Conservation (phyloP, 2,797 vertebrate genomes). For the Scarus forsteni region DNA sequence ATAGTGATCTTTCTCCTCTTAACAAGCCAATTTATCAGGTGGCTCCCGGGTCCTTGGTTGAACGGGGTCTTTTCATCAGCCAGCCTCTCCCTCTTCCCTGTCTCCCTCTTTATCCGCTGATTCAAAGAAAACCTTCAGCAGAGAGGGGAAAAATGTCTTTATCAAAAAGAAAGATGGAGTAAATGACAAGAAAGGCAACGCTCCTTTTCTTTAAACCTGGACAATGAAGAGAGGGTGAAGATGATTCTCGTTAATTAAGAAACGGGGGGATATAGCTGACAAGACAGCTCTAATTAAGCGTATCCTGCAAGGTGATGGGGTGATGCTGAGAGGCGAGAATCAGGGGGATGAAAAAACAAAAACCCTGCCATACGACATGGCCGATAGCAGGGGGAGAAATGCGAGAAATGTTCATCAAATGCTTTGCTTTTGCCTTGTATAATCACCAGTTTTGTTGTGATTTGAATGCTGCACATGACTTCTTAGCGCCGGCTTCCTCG, state of each 20-base stretch:
- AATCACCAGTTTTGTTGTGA: conserved; percentile 76
- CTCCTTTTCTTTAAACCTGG: conserved; percentile 82
- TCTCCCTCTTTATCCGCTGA: conserved; percentile 83
- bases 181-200: conserved; percentile 73
- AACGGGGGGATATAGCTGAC: conserved; percentile 67
- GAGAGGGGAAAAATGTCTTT: conserved; percentile 61
- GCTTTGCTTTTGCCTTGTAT: conserved; percentile 74
- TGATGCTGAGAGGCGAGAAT: conserved; percentile 22
- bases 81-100: conserved; percentile 73
- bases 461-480: conserved; percentile 73
- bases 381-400: conserved; percentile 65
- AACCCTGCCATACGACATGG: conserved; percentile 38
- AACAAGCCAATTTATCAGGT: conserved; percentile 86
- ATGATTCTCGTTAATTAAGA: conserved; percentile 90
- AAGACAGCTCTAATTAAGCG: conserved; percentile 86
- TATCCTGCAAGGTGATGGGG: conserved; percentile 57
- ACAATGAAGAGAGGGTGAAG: conserved; percentile 84
- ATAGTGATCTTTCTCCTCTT: conserved; percentile 80
- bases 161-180: conserved; percentile 41
- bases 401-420: conserved; percentile 84
- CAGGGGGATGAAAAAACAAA: conserved; percentile 22
- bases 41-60: conserved; percentile 79
- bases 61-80: conserved; percentile 84
- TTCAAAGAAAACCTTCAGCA: conserved; percentile 92
- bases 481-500: conserved; percentile 60